These are phyloP conservation scores for Plebejus argus DNA, from an alignment of 2,888 invertebrate genomes.

Conservation along the genomic window DNA sequence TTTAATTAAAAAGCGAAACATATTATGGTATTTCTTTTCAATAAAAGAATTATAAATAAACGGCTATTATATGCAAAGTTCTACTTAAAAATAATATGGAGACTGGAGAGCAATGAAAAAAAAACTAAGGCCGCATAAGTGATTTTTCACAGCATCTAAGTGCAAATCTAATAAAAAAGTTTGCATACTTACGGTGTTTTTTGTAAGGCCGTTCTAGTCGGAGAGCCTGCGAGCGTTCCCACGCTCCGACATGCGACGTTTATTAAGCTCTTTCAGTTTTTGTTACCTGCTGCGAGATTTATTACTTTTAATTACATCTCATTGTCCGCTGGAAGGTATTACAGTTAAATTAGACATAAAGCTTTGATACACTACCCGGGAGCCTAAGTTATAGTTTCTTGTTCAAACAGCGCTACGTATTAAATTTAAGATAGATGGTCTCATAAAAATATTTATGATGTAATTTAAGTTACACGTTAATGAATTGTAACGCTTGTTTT, in stretches of 20 bases:
- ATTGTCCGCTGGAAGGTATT: conserved; percentile 65
- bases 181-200: conserved; percentile 20
- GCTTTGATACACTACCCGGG: conserved; percentile 61
- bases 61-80: too few relatives aligned
- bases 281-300: conserved; percentile 79
- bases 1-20: too few relatives aligned
- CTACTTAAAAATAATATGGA: too few relatives aligned
- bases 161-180: conserved; percentile 3
- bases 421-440: conserved; percentile 9
- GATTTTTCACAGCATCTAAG: not conserved
- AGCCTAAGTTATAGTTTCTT: conserved; percentile 39
- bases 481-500: too few relatives aligned
- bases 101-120: not conserved
- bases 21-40: too few relatives aligned
- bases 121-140: not conserved
- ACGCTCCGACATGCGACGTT: conserved; percentile 76
- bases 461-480: conserved; percentile 5
- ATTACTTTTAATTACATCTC: conserved; percentile 81
- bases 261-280: conserved; percentile 78
- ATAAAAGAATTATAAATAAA: too few relatives aligned
- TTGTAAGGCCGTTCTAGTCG: conserved; percentile 7
- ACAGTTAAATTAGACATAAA: conserved; percentile 67
- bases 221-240: conserved; percentile 59
- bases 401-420: conserved; percentile 10
- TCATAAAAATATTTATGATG: conserved; percentile 20